A percentile compares a stretch with the other conserved stretches of the same genome.
phyloP scores from a whole-genome alignment of 1,140 invertebrate species.

The Cydia fagiglandana region DNA sequence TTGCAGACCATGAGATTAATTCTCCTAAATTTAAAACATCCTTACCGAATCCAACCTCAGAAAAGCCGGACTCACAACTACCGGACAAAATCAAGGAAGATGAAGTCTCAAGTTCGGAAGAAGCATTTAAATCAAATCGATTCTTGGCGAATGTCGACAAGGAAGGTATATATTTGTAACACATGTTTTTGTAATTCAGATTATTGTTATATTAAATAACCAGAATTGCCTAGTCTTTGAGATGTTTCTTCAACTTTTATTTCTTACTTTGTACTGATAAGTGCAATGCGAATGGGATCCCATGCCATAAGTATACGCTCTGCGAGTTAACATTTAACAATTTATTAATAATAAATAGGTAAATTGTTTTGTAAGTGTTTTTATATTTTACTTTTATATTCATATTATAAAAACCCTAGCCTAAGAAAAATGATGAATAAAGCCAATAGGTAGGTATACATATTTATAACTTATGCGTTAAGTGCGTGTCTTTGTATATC shows the following conservation, averaged over 20 bases:
- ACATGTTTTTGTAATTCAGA: too few relatives aligned
- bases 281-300: neutral
- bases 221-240: too few relatives aligned
- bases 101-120: conserved; percentile 87
- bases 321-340: neutral
- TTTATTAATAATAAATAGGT: too few relatives aligned
- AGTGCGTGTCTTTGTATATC: neutral
- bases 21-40: conserved; percentile 36
- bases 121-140: conserved; percentile 65
- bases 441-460: neutral
- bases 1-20: conserved; percentile 33
- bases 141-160: conserved; percentile 38
- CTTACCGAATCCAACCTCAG: conserved; percentile 38
- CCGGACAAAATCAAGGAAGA: conserved; percentile 81
- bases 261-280: neutral
- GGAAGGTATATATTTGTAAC: conserved; percentile 42
- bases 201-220: neutral
- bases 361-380: too few relatives aligned
- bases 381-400: too few relatives aligned
- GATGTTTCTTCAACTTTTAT: neutral
- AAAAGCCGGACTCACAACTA: conserved; percentile 56
- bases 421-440: too few relatives aligned
- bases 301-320: neutral
- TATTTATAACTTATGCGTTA: neutral
- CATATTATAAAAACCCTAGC: too few relatives aligned